Percentiles rank a stretch among this genome's conserved stretches.
Conservation (phyloP, 1,140 invertebrate genomes). For the Aphis gossypii region DNA sequence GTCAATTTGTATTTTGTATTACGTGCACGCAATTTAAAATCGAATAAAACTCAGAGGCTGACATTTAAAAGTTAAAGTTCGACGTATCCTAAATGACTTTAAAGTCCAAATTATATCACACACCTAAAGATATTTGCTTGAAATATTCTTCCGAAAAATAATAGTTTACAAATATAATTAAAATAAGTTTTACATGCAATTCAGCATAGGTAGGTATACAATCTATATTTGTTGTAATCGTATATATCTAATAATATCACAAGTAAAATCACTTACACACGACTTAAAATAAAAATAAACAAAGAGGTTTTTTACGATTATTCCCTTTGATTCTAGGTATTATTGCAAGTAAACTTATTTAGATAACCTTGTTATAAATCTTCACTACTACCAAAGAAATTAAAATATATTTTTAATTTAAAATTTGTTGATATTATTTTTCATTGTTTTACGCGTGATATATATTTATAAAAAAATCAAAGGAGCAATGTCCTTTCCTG, state of each 20-base stretch:
- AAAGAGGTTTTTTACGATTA: background rate
- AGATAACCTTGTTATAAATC: too few species aligned
- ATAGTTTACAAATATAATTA: too few species aligned
- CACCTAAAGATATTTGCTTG: too few species aligned
- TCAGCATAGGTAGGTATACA: too few species aligned
- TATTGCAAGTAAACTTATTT: background rate
- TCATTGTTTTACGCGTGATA: background rate
- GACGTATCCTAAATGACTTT: background rate
- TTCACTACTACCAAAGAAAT: too few species aligned
- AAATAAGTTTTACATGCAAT: too few species aligned
- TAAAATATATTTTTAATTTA: too few species aligned
- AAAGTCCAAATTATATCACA: background rate
- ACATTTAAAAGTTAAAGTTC: background rate
- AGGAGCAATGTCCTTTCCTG: background rate
- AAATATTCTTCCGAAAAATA: background rate
- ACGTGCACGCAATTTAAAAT: slow-evolving; percentile 14
- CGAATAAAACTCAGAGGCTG: background rate
- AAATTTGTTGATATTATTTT: background rate
- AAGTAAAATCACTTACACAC: too few species aligned
- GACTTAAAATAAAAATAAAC: background rate
- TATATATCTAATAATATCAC: too few species aligned
- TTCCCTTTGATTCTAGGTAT: background rate
- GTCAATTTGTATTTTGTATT: slow-evolving; percentile 30
- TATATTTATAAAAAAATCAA: background rate
- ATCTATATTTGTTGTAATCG: too few species aligned